Evolutionary conservation across 2,113 vertebrate genomes (phyloP).

Genomic region (Macquaria ambigua): DNA sequence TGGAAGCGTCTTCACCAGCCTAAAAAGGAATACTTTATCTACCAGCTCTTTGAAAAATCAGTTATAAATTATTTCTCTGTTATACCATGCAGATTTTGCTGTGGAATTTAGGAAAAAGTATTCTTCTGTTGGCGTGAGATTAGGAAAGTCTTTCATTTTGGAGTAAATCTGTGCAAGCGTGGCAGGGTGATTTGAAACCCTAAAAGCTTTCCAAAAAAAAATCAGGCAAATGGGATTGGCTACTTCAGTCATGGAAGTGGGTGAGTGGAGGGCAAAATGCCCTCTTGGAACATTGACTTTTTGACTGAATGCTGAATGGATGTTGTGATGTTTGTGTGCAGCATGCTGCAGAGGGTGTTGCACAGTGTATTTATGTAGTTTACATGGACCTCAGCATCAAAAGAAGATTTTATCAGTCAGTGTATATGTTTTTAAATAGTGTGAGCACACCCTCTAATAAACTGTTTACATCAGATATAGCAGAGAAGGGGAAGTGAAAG

Average conservation of each 20-base stretch:
- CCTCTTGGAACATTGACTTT: constrained; percentile 8
- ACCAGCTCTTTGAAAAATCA: neutral
- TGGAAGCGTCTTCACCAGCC: constrained; percentile 48
- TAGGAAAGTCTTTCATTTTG: constrained; percentile 16
- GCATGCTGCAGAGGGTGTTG: neutral
- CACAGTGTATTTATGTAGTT: constrained; percentile 25
- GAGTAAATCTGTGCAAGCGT: constrained; percentile 27
- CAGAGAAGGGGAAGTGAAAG: constrained; percentile 62
- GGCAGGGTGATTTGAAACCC: constrained; percentile 41
- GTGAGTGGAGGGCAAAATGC: constrained; percentile 60
- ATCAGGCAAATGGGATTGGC: constrained; percentile 64
- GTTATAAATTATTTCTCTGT: constrained; percentile 1
- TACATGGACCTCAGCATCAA: neutral
- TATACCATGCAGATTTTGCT: neutral
- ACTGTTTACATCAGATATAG: constrained; percentile 21
- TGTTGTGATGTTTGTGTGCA: constrained; percentile 33
- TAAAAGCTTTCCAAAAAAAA: constrained; percentile 22
- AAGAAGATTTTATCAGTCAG: constrained; percentile 20
- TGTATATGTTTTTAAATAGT: neutral
- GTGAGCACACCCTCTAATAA: neutral
- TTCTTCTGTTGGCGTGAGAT: constrained; percentile 19
- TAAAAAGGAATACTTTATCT: constrained; percentile 1
- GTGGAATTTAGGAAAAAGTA: constrained; percentile 3
- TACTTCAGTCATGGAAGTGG: constrained; percentile 65
- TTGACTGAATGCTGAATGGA: constrained; percentile 13